Conservation (phyloP, 2,113 vertebrate genomes). For the Aegithalos caudatus region DNA sequence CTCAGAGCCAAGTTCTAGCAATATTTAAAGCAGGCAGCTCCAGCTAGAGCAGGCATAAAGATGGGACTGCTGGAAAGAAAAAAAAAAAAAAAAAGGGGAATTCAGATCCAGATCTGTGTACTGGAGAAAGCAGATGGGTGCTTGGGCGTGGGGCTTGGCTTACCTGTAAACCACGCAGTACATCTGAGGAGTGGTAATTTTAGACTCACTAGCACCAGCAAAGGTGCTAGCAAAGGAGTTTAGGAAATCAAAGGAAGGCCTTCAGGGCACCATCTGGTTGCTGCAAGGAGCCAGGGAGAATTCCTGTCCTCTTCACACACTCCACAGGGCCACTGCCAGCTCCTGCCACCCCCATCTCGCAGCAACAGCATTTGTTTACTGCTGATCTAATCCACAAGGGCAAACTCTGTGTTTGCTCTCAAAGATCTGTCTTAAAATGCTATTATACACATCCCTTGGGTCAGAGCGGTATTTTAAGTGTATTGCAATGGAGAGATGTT, state of each 20-base stretch:
- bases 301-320: neutral
- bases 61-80: neutral
- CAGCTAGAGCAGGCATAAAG: neutral
- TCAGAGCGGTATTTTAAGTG: neutral
- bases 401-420: conserved; percentile 3
- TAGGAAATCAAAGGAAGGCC: neutral
- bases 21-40: neutral
- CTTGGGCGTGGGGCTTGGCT: neutral
- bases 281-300: neutral
- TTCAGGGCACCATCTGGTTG: conserved; percentile 25
- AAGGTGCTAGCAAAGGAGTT: neutral
- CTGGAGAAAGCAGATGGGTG: neutral
- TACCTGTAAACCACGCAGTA: neutral
- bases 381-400: neutral
- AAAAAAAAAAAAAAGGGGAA: neutral
- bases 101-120: neutral
- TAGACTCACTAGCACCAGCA: neutral
- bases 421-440: conserved; percentile 15
- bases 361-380: neutral
- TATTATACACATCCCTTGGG: neutral
- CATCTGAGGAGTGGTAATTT: neutral
- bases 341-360: neutral
- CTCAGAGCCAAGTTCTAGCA: neutral
- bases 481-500: neutral
- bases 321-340: neutral